Evolutionary conservation across 92 coral and sea anemone genomes (phyloP), one percentile per base, ranked within the genome.

Genomic region (Porites evermanni): DNA sequence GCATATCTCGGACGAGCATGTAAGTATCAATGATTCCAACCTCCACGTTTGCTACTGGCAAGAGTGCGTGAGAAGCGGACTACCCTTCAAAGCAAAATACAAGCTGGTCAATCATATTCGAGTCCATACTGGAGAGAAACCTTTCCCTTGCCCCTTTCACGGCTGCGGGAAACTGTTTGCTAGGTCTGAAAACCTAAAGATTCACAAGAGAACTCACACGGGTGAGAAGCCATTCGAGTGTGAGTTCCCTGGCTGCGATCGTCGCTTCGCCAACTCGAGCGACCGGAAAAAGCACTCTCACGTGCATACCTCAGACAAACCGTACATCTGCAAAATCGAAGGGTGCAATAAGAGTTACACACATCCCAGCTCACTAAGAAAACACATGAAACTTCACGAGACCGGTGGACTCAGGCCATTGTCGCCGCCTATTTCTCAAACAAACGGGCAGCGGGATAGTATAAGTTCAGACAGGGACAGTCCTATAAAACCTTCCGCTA

Each of bases 341-440:
- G 98, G 99, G 53, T 97, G 99, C 80, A 95, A 97, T 78, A 97
- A 97, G 89, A 97, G 99, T 86, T 97, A 97, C 65, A 97, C 99
- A 38, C 99, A 97, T 79, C 99, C 99, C n/a, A 95, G 98, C 67
- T 97, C 99, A 24, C 88, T 97, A 66, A 79, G 98, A 88, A 97
- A 97, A 88, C 99, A 97, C 80, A 97, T 97, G 99, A 97, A 97
- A 91, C 99, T 97, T 66, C 99, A 97, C 65, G 99, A 97, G 71
- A 86, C 90, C 56, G 98, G 98, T 65, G 93, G 94, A 64, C 80
- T 95, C 12, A 90, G 98, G 71, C 93, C 95, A 12, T 75, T 95
- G 24, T 95, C 98, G 66, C 98, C 98, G 52, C 88, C 93, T 64
- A 67, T 92, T 26, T 70, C 92, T 29, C 95, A 92, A 75, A 90